phyloP scores from a whole-genome alignment of 2,113 vertebrate genomes.

The Pituophis catenifer region DNA sequence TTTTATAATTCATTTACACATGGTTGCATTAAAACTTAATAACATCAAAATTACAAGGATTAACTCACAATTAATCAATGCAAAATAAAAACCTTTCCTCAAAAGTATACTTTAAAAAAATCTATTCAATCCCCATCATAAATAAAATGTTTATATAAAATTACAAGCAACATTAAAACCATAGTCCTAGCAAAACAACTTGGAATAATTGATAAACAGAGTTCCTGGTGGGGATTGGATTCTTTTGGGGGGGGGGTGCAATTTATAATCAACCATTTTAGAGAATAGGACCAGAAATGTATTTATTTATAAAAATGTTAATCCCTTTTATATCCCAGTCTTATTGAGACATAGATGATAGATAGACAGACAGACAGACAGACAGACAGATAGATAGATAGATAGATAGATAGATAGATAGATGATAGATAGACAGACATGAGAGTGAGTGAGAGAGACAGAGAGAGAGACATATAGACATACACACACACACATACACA shows the following conservation, averaged over 20 bases:
- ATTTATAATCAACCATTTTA: conserved; percentile 59
- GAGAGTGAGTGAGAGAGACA: no score
- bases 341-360: background rate
- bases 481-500: no score
- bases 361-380: no score
- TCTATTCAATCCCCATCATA: conserved; percentile 49
- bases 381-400: no score
- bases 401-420: no score
- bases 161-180: conserved; percentile 52
- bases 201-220: conserved; percentile 67
- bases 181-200: conserved; percentile 40
- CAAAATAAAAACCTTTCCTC: conserved; percentile 30
- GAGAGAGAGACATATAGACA: no score
- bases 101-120: conserved; percentile 51
- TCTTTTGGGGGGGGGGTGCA: conserved; percentile 60
- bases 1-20: conserved; percentile 33
- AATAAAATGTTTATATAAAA: conserved; percentile 57
- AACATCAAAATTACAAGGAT: conserved; percentile 27
- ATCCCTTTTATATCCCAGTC: background rate
- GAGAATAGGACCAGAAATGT: conserved; percentile 48
- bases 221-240: conserved; percentile 30
- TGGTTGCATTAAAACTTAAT: conserved; percentile 20
- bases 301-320: conserved; percentile 27
- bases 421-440: no score
- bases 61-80: no score